Conservation (phyloP, 2,888 invertebrate genomes). For the Formica aserva region DNA sequence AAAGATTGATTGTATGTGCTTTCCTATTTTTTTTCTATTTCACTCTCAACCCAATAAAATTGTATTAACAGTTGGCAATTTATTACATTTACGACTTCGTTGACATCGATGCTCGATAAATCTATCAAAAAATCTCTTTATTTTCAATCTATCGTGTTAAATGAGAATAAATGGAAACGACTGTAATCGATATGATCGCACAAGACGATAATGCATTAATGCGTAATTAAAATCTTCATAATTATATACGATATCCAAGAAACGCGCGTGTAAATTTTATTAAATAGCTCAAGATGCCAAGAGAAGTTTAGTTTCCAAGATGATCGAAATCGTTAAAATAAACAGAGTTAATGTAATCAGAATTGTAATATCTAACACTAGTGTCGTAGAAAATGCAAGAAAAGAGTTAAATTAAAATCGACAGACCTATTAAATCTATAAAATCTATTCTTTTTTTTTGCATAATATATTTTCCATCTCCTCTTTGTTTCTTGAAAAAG, state of each 20-base stretch:
- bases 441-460: not conserved
- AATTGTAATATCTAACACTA: not conserved
- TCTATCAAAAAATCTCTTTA: conserved; percentile 14
- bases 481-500: not conserved
- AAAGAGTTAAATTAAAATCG: not conserved
- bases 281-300: not conserved
- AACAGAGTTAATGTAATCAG: not conserved
- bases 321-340: not conserved
- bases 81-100: conserved; percentile 31
- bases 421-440: not conserved
- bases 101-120: not conserved
- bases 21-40: not conserved
- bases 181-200: not conserved
- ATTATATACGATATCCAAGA: not conserved
- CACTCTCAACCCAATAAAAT: not conserved
- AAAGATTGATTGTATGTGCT: not conserved
- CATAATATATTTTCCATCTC: too few species aligned
- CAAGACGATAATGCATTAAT: not conserved
- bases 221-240: conserved; percentile 20
- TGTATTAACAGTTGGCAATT: not conserved
- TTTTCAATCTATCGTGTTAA: not conserved
- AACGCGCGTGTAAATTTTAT: not conserved
- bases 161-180: not conserved
- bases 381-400: not conserved
- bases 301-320: conserved; percentile 5